Conservation (phyloP, 1,140 invertebrate species). For the Homarus americanus region DNA sequence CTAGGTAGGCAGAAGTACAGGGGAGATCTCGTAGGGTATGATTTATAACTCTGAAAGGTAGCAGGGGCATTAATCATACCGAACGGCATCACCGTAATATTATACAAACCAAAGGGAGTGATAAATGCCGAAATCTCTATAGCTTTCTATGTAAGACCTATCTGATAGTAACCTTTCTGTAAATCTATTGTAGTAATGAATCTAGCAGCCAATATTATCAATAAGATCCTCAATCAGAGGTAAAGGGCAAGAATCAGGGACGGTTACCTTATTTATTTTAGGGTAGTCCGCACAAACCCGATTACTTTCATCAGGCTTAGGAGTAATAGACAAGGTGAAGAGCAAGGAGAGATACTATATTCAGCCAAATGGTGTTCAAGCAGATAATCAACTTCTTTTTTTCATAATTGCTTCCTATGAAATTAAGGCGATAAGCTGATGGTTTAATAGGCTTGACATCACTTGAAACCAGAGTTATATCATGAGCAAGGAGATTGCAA, state of each 20-base stretch:
- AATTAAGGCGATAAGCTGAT: too few relatives aligned
- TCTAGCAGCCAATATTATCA: background rate
- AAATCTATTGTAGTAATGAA: background rate
- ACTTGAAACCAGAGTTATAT: too few relatives aligned
- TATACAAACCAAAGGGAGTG: constrained; percentile 14
- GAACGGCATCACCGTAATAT: background rate
- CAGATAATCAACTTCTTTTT: too few relatives aligned
- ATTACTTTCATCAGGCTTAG: too few relatives aligned
- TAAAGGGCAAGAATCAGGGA: background rate
- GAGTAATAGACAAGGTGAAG: too few relatives aligned
- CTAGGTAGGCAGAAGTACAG: background rate
- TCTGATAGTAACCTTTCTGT: constrained; percentile 26
- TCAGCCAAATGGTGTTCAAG: too few relatives aligned
- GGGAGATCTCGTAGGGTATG: background rate
- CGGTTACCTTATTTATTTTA: too few relatives aligned
- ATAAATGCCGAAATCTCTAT: background rate
- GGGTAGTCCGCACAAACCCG: too few relatives aligned
- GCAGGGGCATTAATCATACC: background rate
- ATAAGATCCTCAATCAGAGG: background rate
- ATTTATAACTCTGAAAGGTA: constrained; percentile 10
- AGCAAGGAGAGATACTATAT: too few relatives aligned
- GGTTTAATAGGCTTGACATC: too few relatives aligned
- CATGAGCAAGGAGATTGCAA: too few relatives aligned
- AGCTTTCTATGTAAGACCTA: background rate
- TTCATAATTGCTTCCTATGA: too few relatives aligned